Evolutionary conservation across 2,888 invertebrate genomes (phyloP), one percentile per base, ranked within the genome.

Genomic region (Taenaris catops): DNA sequence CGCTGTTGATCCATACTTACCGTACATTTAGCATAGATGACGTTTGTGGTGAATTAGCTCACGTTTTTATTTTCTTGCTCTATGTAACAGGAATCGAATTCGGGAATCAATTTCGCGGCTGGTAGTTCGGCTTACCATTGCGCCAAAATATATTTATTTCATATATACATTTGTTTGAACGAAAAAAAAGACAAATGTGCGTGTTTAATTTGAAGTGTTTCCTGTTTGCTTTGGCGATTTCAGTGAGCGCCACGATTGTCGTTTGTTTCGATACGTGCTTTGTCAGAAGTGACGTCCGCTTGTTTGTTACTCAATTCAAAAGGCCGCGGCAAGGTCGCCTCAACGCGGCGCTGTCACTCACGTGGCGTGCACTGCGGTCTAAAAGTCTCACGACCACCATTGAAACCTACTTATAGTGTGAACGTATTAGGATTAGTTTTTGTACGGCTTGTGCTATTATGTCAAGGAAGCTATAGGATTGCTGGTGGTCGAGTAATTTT

Each of bases 261-360:
- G 41, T 46, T 47, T 43, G 45, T 39, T 43, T 44, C 41, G 40
- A 35, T 42, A 47, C 43, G 33, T 51, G 54, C 52, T 58, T 56
- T 57, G 41, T 38, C 38, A 29, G 35, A 25, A 48, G 41, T 44
- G 42, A 43, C 44, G 46, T 41, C 34, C 44, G 42, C 43, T 42
- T 47, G 46, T 37, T 44, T 50, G 44, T 51, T 48, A 49, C 45
- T 44, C 48, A 53, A 47, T 42, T 51, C 48, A 50, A 53, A 55
- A 59, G 60, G 60, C 57, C 58, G 49, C 40, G 53, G 49, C 69
- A 69, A 71, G 70, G 68, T 57, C 64, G 61, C 21, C 28, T 23
- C 19, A 16, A 23, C 38, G 43, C 46, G 43, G 47, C 46, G 42
- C 38, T 49, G 53, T 58, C 63, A 58, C 54, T 65, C 59, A 58